Percentiles rank a stretch among this genome's conserved stretches.
phyloP scores from a whole-genome alignment of 2,797 vertebrate genomes.

The Valencia hispanica region DNA sequence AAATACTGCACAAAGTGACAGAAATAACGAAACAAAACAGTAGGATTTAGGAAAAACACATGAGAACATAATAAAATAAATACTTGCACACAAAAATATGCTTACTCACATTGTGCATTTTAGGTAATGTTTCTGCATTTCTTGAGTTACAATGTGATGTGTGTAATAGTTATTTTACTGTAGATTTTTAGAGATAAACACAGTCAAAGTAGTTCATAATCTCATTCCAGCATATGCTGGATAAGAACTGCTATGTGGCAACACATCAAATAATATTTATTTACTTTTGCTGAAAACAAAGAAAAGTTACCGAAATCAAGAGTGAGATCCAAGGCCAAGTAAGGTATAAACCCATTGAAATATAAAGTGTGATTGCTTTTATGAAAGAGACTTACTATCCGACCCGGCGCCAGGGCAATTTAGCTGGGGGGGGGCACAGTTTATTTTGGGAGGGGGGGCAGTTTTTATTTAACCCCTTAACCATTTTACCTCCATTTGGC shows the following conservation, averaged over 20 bases:
- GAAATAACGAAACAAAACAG: not conserved
- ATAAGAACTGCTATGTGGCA: not conserved
- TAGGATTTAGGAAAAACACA: not conserved
- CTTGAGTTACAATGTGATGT: not conserved
- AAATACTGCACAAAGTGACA: not conserved
- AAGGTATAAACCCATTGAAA: not conserved
- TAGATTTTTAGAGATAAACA: not conserved
- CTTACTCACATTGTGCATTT: not conserved
- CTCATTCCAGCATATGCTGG: not conserved
- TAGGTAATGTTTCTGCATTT: not conserved
- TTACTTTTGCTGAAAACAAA: not conserved
- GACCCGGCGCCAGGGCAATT: too few species aligned
- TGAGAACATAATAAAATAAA: not conserved
- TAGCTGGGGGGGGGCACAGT: too few species aligned
- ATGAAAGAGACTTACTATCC: not conserved
- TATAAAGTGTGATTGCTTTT: not conserved
- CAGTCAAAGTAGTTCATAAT: not conserved
- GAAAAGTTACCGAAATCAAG: not conserved
- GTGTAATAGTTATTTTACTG: not conserved
- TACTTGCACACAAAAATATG: not conserved
- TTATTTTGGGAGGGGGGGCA: too few species aligned
- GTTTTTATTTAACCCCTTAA: too few species aligned
- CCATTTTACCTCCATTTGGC: too few species aligned
- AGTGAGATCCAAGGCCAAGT: not conserved
- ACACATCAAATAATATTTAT: not conserved